A percentile compares a stretch with the other conserved stretches of the same genome.
Evolutionary conservation across 2,797 vertebrate genomes (phyloP).

Genomic region (Carduelis carduelis): DNA sequence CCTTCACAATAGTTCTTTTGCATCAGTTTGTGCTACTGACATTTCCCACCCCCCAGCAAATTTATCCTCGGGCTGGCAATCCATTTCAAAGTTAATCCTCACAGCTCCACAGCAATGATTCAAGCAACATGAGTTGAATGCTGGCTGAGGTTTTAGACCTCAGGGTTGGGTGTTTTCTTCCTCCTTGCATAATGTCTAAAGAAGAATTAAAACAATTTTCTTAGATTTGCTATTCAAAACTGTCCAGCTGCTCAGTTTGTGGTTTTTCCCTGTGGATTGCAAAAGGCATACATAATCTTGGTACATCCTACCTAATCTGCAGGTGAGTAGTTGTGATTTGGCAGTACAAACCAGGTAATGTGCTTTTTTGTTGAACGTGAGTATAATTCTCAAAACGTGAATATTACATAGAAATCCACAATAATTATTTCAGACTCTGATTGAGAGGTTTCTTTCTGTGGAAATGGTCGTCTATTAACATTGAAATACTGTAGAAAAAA

Average conservation of each 20-base stretch:
- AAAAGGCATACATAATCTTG: background rate
- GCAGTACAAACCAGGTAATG: background rate
- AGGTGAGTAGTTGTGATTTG: background rate
- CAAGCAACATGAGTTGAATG: background rate
- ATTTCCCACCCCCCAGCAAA: background rate
- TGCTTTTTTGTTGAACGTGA: background rate
- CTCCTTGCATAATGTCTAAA: background rate
- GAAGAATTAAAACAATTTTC: slow-evolving; percentile 24
- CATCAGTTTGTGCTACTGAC: background rate
- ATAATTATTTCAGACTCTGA: background rate
- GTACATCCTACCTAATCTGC: background rate
- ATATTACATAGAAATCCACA: background rate
- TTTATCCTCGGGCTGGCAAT: background rate
- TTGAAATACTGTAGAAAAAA: background rate
- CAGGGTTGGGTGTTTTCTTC: background rate
- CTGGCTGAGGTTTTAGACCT: background rate
- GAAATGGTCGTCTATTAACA: background rate
- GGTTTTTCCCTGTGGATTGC: background rate
- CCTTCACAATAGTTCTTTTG: background rate
- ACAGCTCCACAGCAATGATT: background rate
- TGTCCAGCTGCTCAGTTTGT: background rate
- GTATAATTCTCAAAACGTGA: background rate
- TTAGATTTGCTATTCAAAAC: slow-evolving; percentile 4
- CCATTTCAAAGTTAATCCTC: background rate
- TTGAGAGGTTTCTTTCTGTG: background rate